Base-by-base conservation (phyloP, 2,888 invertebrate species). In the Euclidia mi region DNA sequence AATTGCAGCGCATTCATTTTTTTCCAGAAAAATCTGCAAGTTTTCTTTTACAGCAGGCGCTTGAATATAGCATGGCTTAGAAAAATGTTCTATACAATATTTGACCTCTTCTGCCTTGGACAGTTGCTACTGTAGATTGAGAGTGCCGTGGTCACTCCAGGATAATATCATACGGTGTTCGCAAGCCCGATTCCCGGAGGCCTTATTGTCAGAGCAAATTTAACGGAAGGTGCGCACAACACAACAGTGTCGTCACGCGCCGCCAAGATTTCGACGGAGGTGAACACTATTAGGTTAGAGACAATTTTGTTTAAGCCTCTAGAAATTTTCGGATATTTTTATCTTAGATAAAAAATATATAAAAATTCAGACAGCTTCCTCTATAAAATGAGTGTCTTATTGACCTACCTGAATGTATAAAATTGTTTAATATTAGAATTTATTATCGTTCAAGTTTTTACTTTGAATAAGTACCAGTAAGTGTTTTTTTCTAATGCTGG, bases 181-280 rank as follows among this genome's bases (percentile, higher is more conserved):
- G 76, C 65, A 67, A 60, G 79, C 63, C 58, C 65, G 64, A 70
- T 56, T 76, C 79, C 81, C 79, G 56, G 52, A 73, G 77, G 80
- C 74, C 79, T 83, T 83, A 82, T 87, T 86, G 87, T 85, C 77
- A 69, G 76, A 74, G 57, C 81, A 87, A 87, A 88, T 88, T 87
- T 88, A 85, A 87, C 87, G 86, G 83, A 84, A 86, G 81, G 76
- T 76, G 74, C 65, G 71, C 76, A 46, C 63, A 65, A 63, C 62
- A n/a, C n/a, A n/a, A 59, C 57, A 42, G 50, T 78, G 74, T 72
- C 71, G 71, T 68, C 71, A 76, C 76, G 65, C 66, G 31, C 45
- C 56, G 56, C 46, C 62, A 62, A 64, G 47, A 55, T 66, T 60
- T 31, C 49, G 64, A 72, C 42, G 41, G 48, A 60, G 60, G 53